These are phyloP conservation scores for Lycia hirtaria DNA, from an alignment of 2,888 invertebrate species.

Conservation along the genomic window DNA sequence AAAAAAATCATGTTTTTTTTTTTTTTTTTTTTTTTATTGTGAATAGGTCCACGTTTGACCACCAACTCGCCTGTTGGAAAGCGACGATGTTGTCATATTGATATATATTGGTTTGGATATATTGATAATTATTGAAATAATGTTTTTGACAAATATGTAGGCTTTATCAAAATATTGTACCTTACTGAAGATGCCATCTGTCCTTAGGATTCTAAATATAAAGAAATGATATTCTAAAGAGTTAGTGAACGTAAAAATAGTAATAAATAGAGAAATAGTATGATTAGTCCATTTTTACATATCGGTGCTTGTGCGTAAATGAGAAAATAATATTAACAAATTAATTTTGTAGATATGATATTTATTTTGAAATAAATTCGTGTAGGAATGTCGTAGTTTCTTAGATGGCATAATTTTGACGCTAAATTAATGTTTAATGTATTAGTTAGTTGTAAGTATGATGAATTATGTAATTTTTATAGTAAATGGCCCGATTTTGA, in stretches of 20 bases:
- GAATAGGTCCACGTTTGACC: no score
- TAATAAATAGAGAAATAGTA: conserved; percentile 44
- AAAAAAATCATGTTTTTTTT: no score
- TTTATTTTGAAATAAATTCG: conserved; percentile 47
- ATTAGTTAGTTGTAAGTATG: conserved; percentile 24
- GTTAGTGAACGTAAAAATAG: conserved; percentile 58
- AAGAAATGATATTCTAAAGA: conserved; percentile 74
- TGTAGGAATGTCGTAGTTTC: conserved; percentile 50
- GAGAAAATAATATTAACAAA: conserved; percentile 69
- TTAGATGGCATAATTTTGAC: conserved; percentile 42
- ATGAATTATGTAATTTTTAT: conserved; percentile 12
- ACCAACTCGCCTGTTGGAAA: no score
- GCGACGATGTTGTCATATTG: not conserved
- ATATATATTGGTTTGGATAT: not conserved
- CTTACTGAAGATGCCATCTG: conserved; percentile 62
- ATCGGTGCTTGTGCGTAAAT: conserved; percentile 81
- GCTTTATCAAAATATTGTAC: conserved; percentile 39
- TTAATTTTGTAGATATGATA: conserved; percentile 57
- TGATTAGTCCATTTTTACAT: conserved; percentile 79
- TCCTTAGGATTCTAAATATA: conserved; percentile 64
- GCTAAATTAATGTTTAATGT: conserved; percentile 33
- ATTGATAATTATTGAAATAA: conserved; percentile 38
- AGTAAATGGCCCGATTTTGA: conserved; percentile 24
- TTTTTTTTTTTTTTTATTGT: conserved; percentile 43
- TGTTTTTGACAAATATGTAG: conserved; percentile 31